Conservation (phyloP, 2,888 invertebrate species). For the Caenorhabditis sp. region DNA sequence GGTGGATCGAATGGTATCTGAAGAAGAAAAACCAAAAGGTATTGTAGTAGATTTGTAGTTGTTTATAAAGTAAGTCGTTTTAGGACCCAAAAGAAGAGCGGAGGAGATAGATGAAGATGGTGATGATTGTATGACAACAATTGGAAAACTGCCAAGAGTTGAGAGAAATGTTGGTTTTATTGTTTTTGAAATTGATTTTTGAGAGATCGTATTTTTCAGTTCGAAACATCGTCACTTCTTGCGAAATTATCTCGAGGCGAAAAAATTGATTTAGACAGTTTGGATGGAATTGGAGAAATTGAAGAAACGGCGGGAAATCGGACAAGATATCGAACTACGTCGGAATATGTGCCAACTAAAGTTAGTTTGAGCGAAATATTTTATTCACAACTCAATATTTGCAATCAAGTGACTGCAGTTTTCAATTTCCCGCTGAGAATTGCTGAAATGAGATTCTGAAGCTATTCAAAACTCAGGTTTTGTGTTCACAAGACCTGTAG, state of each 20-base stretch:
- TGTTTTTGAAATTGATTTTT: neutral
- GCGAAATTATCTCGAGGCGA: neutral
- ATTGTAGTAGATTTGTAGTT: no score
- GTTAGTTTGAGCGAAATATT: neutral
- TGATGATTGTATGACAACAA: neutral
- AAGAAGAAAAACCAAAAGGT: no score
- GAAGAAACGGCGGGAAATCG: neutral
- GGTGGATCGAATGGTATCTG: no score
- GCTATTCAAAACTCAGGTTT: no score
- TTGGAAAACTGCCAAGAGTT: neutral
- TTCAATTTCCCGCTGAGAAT: no score
- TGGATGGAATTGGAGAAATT: neutral
- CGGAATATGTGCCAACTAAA: neutral
- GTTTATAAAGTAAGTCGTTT: neutral
- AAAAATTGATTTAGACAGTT: neutral
- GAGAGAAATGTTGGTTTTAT: neutral
- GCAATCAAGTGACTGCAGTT: no score
- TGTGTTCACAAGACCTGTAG: no score
- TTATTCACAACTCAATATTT: no score
- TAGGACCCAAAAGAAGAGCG: conserved; percentile 1
- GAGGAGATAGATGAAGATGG: neutral
- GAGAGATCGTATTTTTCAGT: neutral
- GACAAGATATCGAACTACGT: neutral
- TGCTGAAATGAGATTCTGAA: no score
- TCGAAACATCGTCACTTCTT: neutral